These are phyloP conservation scores for Sparus aurata DNA, from an alignment of 2,797 vertebrate species.

Conservation along the genomic window DNA sequence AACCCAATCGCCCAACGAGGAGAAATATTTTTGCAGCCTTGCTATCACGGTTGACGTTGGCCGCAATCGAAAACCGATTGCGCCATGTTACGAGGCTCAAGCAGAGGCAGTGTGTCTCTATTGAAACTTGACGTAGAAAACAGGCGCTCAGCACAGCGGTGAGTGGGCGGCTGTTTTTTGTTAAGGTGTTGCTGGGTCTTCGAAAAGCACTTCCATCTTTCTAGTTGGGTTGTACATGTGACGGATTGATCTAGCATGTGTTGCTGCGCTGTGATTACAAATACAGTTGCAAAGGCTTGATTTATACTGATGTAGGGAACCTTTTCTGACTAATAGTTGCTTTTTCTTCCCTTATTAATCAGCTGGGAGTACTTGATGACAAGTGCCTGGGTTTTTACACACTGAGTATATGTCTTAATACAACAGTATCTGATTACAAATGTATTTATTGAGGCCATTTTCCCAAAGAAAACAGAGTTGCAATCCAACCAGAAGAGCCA, in stretches of 20 bases:
- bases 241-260: constrained; percentile 75
- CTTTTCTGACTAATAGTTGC: constrained; percentile 26
- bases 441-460: constrained; percentile 48
- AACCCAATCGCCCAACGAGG: constrained; percentile 65
- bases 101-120: constrained; percentile 69
- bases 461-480: constrained; percentile 37
- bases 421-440: constrained; percentile 56
- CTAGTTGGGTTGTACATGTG: constrained; percentile 38
- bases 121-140: constrained; percentile 72
- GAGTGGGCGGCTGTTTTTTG: constrained; percentile 67
- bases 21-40: constrained; percentile 66
- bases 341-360: constrained; percentile 50
- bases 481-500: constrained; percentile 47
- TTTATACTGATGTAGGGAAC: constrained; percentile 51
- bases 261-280: constrained; percentile 70
- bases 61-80: constrained; percentile 69
- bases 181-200: constrained; percentile 72
- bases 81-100: constrained; percentile 58
- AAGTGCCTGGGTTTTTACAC: constrained; percentile 42
- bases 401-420: constrained; percentile 46
- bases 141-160: constrained; percentile 52
- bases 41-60: constrained; percentile 71
- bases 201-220: constrained; percentile 67
- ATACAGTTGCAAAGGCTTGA: constrained; percentile 56
- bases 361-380: constrained; percentile 57